Evolutionary conservation across 53 echinoderm and acorn worm genomes (phyloP).

Genomic region (Holothuria scabra): DNA sequence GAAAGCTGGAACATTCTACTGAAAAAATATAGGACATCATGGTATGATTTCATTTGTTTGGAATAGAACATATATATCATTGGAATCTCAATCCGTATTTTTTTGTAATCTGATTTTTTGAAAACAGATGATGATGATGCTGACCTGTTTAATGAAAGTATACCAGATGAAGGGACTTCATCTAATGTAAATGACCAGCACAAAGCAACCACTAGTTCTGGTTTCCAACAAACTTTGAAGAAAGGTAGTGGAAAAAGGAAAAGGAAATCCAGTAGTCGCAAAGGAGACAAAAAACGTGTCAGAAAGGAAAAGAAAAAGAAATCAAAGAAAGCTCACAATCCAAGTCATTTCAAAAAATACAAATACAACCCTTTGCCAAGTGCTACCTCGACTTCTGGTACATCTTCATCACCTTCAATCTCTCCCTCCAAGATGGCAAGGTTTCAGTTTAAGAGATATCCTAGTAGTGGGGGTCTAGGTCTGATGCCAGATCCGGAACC

Average conservation of each 20-base stretch:
- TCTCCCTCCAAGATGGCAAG: slow-evolving; percentile 47
- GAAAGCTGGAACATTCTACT: too few relatives aligned
- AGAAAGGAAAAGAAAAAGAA: slow-evolving; percentile 61
- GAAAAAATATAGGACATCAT: too few relatives aligned
- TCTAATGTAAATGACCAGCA: slow-evolving; percentile 8
- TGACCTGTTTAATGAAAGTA: slow-evolving; percentile 7
- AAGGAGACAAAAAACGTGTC: slow-evolving; percentile 51
- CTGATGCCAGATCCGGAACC: slow-evolving; percentile 83
- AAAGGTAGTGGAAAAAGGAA: slow-evolving; percentile 53
- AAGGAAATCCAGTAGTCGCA: slow-evolving; percentile 54
- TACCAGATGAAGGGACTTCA: not conserved
- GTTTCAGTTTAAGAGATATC: slow-evolving; percentile 62
- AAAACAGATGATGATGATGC: not conserved
- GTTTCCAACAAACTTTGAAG: not conserved
- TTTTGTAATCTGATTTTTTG: too few relatives aligned
- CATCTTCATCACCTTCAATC: too few relatives aligned
- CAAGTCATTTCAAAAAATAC: not conserved
- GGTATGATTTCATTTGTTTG: too few relatives aligned
- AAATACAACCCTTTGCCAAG: slow-evolving; percentile 16
- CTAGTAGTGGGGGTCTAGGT: slow-evolving; percentile 59
- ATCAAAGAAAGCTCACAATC: not conserved
- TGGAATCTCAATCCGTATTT: too few relatives aligned
- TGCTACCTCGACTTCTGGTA: not conserved
- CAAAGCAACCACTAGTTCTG: not conserved
- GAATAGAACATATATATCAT: too few relatives aligned